phyloP scores from a whole-genome alignment of 2,113 vertebrate genomes.

The Pungitius pungitius region DNA sequence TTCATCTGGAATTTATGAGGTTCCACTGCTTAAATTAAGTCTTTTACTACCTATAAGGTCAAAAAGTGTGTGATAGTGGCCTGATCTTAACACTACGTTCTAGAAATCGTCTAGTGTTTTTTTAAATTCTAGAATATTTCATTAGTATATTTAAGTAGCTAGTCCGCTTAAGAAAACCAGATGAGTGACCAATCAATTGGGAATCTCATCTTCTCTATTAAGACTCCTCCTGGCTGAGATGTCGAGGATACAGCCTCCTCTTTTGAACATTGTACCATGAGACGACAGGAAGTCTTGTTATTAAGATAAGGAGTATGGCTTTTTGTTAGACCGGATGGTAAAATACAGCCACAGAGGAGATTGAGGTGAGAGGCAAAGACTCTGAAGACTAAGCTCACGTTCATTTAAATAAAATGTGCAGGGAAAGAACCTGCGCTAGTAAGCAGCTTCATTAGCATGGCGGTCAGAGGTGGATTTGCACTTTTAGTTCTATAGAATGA shows the following conservation, averaged over 20 bases:
- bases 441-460: not conserved
- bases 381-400: constrained; percentile 3
- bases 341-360: constrained; percentile 25
- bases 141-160: no score
- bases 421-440: not conserved
- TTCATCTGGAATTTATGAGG: constrained; percentile 14
- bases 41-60: constrained; percentile 2
- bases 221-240: constrained; percentile 30
- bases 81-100: not conserved
- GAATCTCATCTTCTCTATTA: constrained; percentile 25
- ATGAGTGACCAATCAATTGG: not conserved
- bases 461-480: constrained; percentile 8
- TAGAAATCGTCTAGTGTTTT: no score
- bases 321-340: constrained; percentile 25
- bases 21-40: not conserved
- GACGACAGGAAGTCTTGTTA: not conserved
- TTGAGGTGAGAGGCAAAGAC: constrained; percentile 18
- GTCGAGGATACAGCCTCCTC: constrained; percentile 27
- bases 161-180: constrained; percentile 4
- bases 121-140: no score
- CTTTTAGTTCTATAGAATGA: not conserved
- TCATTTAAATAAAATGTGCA: constrained; percentile 19
- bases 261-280: not conserved
- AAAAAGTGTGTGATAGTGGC: not conserved
- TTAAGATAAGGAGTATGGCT: constrained; percentile 42